These are phyloP conservation scores for Macquaria australasica DNA, from an alignment of 2,113 vertebrate genomes.

Conservation along the genomic window DNA sequence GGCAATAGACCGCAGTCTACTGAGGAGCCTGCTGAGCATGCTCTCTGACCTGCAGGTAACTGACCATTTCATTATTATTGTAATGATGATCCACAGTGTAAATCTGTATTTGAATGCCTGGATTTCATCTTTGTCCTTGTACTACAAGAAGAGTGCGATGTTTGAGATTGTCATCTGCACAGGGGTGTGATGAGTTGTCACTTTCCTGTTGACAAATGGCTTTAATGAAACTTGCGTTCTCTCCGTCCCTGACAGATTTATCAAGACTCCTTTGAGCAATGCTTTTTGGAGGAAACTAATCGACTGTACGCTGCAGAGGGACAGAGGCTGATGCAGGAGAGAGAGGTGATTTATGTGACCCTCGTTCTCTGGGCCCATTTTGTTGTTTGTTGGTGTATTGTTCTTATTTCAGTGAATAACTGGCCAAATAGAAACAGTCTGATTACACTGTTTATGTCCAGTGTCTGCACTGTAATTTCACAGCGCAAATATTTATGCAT, in stretches of 20 bases:
- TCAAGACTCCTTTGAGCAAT: slow-evolving; percentile 98
- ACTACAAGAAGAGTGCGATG: slow-evolving; percentile 1
- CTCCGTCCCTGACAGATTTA: slow-evolving; percentile 89
- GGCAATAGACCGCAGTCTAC: slow-evolving; percentile 95
- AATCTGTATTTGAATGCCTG: neutral
- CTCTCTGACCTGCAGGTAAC: slow-evolving; percentile 96
- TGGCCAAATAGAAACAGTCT: neutral
- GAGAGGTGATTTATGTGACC: slow-evolving; percentile 90
- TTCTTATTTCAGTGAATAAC: neutral
- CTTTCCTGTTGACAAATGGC: slow-evolving; percentile 42
- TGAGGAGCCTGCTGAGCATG: slow-evolving; percentile 98
- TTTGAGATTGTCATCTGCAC: slow-evolving; percentile 24
- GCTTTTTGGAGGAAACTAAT: slow-evolving; percentile 98
- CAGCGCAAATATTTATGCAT: neutral
- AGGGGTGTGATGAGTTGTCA: slow-evolving; percentile 22
- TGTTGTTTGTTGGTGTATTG: neutral
- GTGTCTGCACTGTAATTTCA: neutral
- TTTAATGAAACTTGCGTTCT: slow-evolving; percentile 58
- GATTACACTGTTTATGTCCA: neutral
- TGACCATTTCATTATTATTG: neutral
- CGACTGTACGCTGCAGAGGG: slow-evolving; percentile 97
- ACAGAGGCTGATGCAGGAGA: slow-evolving; percentile 98
- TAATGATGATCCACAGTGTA: neutral
- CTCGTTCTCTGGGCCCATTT: neutral
- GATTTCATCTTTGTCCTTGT: neutral